Conservation (phyloP, 2,797 vertebrate species). For the Mus minutoides region DNA sequence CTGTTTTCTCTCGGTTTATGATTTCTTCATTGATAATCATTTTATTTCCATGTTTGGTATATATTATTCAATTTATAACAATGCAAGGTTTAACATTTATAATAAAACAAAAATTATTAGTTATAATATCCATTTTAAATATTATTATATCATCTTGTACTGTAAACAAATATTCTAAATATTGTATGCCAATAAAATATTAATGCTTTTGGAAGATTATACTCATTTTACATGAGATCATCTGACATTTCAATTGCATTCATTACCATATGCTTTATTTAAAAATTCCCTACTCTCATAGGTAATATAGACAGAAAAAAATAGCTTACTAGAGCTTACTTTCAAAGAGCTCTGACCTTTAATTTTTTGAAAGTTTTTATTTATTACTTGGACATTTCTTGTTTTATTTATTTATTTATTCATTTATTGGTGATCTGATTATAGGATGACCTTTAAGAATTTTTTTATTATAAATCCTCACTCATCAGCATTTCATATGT, state of each 20-base stretch:
- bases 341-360: conserved; percentile 56
- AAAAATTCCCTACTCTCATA: not conserved
- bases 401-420: not conserved
- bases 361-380: conserved; percentile 69
- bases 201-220: not conserved
- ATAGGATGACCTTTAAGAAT: conserved; percentile 68
- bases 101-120: not conserved
- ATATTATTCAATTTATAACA: not conserved
- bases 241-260: conserved; percentile 44
- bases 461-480: conserved; percentile 57
- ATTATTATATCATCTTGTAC: not conserved
- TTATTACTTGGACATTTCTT: conserved; percentile 51
- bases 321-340: not conserved
- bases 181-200: not conserved
- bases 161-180: not conserved
- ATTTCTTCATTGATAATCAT: not conserved
- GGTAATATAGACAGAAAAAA: conserved; percentile 46
- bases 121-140: not conserved
- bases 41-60: not conserved
- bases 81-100: not conserved
- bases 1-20: too few species aligned
- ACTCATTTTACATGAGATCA: not conserved
- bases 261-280: conserved; percentile 52
- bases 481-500: conserved; percentile 21
- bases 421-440: conserved; percentile 52